Evolutionary conservation across 2,113 vertebrate species (phyloP).

Genomic region (Ginglymostoma cirratum): DNA sequence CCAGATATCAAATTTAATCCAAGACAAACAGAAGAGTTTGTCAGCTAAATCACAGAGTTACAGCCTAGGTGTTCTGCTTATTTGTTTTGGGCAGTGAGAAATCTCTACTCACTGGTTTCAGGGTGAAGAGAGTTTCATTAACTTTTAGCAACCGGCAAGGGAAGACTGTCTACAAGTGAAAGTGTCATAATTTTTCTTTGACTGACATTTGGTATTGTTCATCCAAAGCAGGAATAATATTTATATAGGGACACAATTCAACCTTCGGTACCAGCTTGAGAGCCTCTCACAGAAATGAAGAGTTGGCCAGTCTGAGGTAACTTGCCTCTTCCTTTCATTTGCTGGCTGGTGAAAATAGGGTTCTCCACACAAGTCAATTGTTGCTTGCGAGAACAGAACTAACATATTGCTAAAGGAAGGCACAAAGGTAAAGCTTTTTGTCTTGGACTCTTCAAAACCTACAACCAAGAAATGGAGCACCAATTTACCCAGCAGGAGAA

Average conservation of each 20-base stretch:
- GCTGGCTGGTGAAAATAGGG: not conserved
- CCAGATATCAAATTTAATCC: slow-evolving; percentile 35
- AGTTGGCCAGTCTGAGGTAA: not conserved
- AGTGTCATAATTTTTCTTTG: slow-evolving; percentile 8
- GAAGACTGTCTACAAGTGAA: slow-evolving; percentile 13
- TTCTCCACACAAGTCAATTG: not conserved
- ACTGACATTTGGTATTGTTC: not conserved
- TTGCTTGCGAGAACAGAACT: not conserved
- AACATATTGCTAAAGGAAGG: too few species aligned
- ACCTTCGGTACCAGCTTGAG: not conserved
- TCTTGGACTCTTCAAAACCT: too few species aligned
- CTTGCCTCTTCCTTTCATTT: not conserved
- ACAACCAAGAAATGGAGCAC: too few species aligned
- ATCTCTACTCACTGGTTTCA: slow-evolving; percentile 22
- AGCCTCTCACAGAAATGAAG: not conserved
- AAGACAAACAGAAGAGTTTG: slow-evolving; percentile 34
- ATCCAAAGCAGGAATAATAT: not conserved
- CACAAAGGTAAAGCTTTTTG: too few species aligned
- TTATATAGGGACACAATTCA: not conserved
- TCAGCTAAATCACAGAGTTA: slow-evolving; percentile 31
- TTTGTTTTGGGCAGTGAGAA: slow-evolving; percentile 33
- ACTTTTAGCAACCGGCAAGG: not conserved
- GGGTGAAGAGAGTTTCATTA: slow-evolving; percentile 18
- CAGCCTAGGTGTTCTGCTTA: slow-evolving; percentile 35
- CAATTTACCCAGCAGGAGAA: too few species aligned